phyloP scores from a whole-genome alignment of 2,797 vertebrate species.

The Poecilia velifera region DNA sequence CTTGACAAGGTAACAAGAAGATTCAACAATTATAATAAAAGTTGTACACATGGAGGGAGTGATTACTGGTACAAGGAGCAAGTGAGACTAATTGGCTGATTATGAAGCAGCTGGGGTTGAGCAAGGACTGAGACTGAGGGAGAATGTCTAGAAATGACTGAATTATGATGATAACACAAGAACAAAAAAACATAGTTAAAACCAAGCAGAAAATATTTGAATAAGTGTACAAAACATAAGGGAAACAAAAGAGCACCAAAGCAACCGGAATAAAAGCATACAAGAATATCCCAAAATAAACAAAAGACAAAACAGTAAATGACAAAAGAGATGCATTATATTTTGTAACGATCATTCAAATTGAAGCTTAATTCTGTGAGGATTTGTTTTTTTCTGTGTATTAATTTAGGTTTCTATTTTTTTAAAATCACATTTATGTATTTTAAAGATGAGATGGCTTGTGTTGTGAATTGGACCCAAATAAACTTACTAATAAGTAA shows the following conservation, averaged over 20 bases:
- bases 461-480: background rate
- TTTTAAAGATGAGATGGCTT: background rate
- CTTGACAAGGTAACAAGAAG: background rate
- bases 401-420: no score
- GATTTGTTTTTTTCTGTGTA: no score
- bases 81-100: background rate
- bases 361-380: no score
- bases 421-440: background rate
- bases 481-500: background rate
- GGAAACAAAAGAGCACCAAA: background rate
- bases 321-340: no score
- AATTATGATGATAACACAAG: background rate
- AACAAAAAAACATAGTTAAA: background rate
- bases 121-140: background rate
- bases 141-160: background rate
- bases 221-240: background rate
- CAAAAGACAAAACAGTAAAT: background rate
- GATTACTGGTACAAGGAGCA: background rate
- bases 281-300: background rate
- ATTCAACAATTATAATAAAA: background rate
- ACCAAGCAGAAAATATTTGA: background rate
- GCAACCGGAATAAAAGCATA: background rate
- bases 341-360: no score
- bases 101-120: background rate
- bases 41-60: background rate